These are phyloP conservation scores for Platycercus adscitus DNA, from an alignment of 2,113 vertebrate genomes.

Conservation along the genomic window DNA sequence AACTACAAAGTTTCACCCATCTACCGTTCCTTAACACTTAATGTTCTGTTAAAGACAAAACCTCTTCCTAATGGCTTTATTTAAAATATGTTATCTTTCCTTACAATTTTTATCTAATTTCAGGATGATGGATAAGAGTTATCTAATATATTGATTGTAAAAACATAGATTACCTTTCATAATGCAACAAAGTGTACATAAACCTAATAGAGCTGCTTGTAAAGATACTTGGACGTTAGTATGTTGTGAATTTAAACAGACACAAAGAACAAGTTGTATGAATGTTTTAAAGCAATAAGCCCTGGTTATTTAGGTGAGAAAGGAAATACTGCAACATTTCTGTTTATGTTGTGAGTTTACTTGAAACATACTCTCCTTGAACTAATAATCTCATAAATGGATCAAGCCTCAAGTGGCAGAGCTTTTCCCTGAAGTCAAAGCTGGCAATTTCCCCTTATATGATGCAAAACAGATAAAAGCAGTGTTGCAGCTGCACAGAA, in stretches of 20 bases:
- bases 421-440: background rate
- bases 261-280: background rate
- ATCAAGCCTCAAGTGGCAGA: background rate
- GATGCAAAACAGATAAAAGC: background rate
- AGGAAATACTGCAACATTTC: background rate
- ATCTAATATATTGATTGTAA: background rate
- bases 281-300: background rate
- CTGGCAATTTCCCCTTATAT: background rate
- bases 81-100: background rate
- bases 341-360: background rate
- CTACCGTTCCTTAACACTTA: background rate
- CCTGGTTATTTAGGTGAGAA: background rate
- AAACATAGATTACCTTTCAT: background rate
- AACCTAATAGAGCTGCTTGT: background rate
- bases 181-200: background rate
- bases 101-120: background rate
- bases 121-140: background rate
- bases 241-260: background rate
- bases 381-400: background rate
- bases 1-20: background rate
- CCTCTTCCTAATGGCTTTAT: background rate
- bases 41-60: background rate
- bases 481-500: background rate
- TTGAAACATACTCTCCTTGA: background rate
- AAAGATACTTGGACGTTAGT: background rate